phyloP scores from a whole-genome alignment of 23 tunicate genomes.

The Diplosoma virens region DNA sequence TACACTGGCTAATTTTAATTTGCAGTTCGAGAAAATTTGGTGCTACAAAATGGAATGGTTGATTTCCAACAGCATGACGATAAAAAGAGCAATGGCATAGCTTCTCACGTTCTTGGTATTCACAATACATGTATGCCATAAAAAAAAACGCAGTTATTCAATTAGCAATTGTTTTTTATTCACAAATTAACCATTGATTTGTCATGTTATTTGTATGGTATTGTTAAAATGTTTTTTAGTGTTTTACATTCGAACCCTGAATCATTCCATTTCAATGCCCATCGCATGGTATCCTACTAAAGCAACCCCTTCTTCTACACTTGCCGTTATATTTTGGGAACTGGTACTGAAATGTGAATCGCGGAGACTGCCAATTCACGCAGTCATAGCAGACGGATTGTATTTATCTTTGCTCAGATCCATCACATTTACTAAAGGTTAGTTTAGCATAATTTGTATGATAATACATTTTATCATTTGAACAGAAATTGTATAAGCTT shows the following conservation, averaged over 20 bases:
- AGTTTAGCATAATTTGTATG: background rate
- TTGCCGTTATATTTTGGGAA: conserved; percentile 27
- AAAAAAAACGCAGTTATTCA: too few relatives aligned
- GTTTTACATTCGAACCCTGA: conserved; percentile 23
- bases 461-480: too few relatives aligned
- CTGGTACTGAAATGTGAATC: conserved; percentile 27
- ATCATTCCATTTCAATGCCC: conserved; percentile 4
- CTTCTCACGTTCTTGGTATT: conserved; percentile 2
- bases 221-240: too few relatives aligned
- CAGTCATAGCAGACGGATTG: conserved; percentile 30
- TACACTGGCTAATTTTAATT: too few relatives aligned
- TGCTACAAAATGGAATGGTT: background rate
- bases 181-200: too few relatives aligned
- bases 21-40: conserved; percentile 2
- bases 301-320: conserved; percentile 5
- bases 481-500: too few relatives aligned
- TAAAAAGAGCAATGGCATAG: background rate
- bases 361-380: conserved; percentile 6
- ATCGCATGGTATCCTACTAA: conserved; percentile 27
- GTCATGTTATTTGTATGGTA: too few relatives aligned
- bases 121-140: too few relatives aligned
- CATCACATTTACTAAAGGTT: conserved; percentile 22
- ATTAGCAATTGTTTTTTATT: too few relatives aligned
- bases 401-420: conserved; percentile 21
- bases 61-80: background rate